Base-by-base conservation (phyloP, 2,797 vertebrate species). In the Muraenolepis orangiensis region DNA sequence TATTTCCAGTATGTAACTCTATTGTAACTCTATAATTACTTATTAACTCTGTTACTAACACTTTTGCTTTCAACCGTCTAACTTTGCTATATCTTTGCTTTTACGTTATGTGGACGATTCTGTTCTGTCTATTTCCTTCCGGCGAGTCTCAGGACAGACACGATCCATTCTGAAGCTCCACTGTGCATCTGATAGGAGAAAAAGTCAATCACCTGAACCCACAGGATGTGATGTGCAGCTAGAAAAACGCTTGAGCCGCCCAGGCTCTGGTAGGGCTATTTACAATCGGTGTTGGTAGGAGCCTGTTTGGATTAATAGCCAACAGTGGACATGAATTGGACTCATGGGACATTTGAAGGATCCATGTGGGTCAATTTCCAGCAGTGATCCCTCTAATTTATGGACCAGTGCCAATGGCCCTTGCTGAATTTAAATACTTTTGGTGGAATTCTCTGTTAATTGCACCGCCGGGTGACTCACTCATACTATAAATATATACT, bases 131-230 rank as follows among this genome's bases (percentile, higher is more conserved):
- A 83, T 66, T 66, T 7, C 67, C 40, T 73, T 66, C 38, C 72
- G 40, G 38, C 74, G 71, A 79, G 8, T 80, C 40, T 1, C 14
- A 38, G 34, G 57, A 81, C 26, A 30, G 46, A 76, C 81, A 72
- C 72, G 69, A 80, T 81, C 80, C 72, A 69, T 78, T 75, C 72
- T 83, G 73, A 74, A 76, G 74, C 80, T 72, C 57, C n/a, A 72
- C 38, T 69, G 51, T 34, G 1, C 34, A 30, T 77, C 73, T 18
- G 57, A 77, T 30, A 76, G 69, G 82, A 78, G 77, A 26, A 76
- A 7, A 38, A 38, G 69, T 40, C 8, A 40, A n/a, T 28, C 69
- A 40, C 18, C 64, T 51, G 75, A 67, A 61, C 57, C 66, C 42
- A 1, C 30, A 61, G 28, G 76, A 74, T 66, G 71, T 77, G 3